These are phyloP conservation scores for Drosophila trapezifrons DNA, from an alignment of 1,140 invertebrate species.

Conservation along the genomic window DNA sequence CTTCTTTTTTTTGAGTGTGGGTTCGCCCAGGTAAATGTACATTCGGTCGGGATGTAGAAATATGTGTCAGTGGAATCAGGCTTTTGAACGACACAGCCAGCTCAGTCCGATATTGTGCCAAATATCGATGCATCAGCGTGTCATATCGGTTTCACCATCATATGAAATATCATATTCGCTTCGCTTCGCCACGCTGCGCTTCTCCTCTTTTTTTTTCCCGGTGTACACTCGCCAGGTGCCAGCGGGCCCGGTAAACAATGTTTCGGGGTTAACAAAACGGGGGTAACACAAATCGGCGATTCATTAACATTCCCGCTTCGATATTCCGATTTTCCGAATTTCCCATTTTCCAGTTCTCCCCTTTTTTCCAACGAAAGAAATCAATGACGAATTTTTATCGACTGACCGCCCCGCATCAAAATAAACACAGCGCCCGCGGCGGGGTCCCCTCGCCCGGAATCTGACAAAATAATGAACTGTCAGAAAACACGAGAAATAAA, in stretches of 20 bases:
- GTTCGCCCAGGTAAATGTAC: conserved; percentile 18
- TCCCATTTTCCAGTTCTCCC: background rate
- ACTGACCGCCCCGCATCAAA: conserved; percentile 71
- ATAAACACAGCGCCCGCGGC: conserved; percentile 52
- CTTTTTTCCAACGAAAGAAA: conserved; percentile 53
- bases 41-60: conserved; percentile 39
- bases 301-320: conserved; percentile 44
- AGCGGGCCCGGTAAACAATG: conserved; percentile 53
- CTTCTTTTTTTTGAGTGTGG: background rate
- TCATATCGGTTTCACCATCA: conserved; percentile 7
- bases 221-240: conserved; percentile 24
- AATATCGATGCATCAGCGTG: background rate
- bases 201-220: background rate
- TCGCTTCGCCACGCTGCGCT: background rate
- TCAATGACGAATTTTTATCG: conserved; percentile 80
- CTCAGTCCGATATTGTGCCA: background rate
- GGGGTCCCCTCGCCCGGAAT: conserved; percentile 46
- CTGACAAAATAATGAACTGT: conserved; percentile 82
- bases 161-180: conserved; percentile 13
- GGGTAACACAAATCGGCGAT: conserved; percentile 35
- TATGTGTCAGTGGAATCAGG: conserved; percentile 40
- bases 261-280: conserved; percentile 58
- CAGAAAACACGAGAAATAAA: conserved; percentile 76
- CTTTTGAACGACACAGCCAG: conserved; percentile 14
- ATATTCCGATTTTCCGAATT: conserved; percentile 6